A percentile compares a stretch with the other conserved stretches of the same genome.
These are phyloP conservation scores for Drosophila varians DNA, from an alignment of 1,140 invertebrate genomes.

Conservation along the genomic window DNA sequence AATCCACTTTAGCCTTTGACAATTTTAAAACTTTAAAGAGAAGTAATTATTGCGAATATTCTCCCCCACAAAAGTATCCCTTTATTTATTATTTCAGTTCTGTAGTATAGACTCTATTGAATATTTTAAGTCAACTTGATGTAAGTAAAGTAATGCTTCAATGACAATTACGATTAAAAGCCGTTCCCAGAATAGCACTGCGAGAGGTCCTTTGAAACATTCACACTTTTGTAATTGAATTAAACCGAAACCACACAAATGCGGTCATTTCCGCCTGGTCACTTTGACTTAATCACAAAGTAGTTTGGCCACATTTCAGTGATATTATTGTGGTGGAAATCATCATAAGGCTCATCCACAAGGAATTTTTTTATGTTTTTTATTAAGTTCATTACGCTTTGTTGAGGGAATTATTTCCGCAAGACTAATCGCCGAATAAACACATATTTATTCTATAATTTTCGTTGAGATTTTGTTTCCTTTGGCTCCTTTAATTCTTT, in stretches of 20 bases:
- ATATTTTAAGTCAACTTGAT: too few species aligned
- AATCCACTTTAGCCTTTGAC: too few species aligned
- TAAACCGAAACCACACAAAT: neutral
- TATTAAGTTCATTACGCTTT: neutral
- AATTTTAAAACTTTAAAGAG: too few species aligned
- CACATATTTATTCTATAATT: too few species aligned
- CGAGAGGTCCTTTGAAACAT: neutral
- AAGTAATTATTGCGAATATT: too few species aligned
- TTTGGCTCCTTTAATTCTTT: neutral
- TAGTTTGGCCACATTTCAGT: neutral
- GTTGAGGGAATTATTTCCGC: too few species aligned
- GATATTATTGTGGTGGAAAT: neutral
- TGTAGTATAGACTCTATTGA: too few species aligned
- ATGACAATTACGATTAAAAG: neutral
- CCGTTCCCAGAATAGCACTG: neutral
- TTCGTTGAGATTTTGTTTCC: neutral
- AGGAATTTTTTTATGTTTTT: neutral
- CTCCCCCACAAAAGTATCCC: too few species aligned
- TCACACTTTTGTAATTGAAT: neutral
- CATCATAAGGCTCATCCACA: neutral
- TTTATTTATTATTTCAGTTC: too few species aligned
- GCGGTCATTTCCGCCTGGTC: neutral
- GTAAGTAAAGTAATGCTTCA: neutral
- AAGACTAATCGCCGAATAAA: too few species aligned
- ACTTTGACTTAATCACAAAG: neutral